Conservation (phyloP, 1,140 invertebrate species). For the Asobara japonica region DNA sequence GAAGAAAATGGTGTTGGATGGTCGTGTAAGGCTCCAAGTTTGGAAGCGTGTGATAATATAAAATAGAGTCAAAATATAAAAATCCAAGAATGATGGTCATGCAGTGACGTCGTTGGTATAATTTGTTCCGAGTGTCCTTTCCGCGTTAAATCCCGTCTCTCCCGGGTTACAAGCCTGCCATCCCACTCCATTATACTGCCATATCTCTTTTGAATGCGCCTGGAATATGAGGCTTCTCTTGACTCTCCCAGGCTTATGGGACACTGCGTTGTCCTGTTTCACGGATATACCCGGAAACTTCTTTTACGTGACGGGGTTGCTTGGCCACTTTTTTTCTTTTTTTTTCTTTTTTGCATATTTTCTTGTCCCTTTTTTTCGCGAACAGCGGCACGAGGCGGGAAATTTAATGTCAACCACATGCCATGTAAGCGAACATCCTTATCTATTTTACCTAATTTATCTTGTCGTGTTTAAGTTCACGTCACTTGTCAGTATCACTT, state of each 20-base stretch:
- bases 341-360: conserved; percentile 23
- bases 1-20: not conserved
- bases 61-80: not conserved
- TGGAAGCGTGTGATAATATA: not conserved
- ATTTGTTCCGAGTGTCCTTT: conserved; percentile 20
- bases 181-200: conserved; percentile 29
- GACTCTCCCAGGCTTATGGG: conserved; percentile 17
- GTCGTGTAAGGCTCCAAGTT: not conserved
- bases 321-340: no score
- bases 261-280: conserved; percentile 35
- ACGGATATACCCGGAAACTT: conserved; percentile 43
- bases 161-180: conserved; percentile 21
- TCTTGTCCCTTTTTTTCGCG: not conserved
- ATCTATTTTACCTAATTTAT: conserved; percentile 18
- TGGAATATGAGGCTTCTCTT: conserved; percentile 44
- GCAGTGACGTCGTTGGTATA: conserved; percentile 15
- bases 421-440: not conserved
- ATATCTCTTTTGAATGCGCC: conserved; percentile 45
- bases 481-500: no score
- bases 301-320: conserved; percentile 39
- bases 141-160: conserved; percentile 21
- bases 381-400: conserved; percentile 8
- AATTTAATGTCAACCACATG: conserved; percentile 32
- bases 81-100: conserved; percentile 23
- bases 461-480: no score